Evolutionary conservation across 1,140 invertebrate species (phyloP).

Genomic region (Ceratitis capitata): DNA sequence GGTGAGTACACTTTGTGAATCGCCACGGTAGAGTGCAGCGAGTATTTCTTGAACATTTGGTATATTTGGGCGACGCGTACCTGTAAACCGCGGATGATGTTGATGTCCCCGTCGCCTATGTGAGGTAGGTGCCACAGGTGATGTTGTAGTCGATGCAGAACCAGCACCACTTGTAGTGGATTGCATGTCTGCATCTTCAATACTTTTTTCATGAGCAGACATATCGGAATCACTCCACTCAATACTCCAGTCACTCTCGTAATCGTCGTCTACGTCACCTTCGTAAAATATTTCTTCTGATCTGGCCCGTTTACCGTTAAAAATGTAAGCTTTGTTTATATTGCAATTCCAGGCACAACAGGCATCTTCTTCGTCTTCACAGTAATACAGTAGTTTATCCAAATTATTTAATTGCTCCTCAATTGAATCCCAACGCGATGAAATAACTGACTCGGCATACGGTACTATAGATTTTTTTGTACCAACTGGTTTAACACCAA

Average conservation of each 20-base stretch:
- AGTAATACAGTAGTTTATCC: slow-evolving; percentile 57
- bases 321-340: slow-evolving; percentile 45
- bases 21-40: slow-evolving; percentile 62
- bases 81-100: slow-evolving; percentile 75
- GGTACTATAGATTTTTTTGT: neutral
- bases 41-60: slow-evolving; percentile 62
- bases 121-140: slow-evolving; percentile 68
- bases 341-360: slow-evolving; percentile 40
- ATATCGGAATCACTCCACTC: neutral
- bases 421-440: slow-evolving; percentile 60
- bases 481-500: neutral
- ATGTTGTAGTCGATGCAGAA: slow-evolving; percentile 40
- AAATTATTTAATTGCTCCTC: slow-evolving; percentile 59
- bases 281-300: slow-evolving; percentile 40
- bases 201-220: neutral
- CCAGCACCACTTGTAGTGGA: slow-evolving; percentile 38
- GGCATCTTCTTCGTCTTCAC: slow-evolving; percentile 55
- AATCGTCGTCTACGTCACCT: slow-evolving; percentile 35
- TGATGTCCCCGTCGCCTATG: slow-evolving; percentile 79
- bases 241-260: slow-evolving; percentile 18
- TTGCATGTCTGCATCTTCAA: slow-evolving; percentile 31
- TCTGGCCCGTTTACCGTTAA: neutral
- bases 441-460: slow-evolving; percentile 48
- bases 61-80: slow-evolving; percentile 64
- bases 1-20: slow-evolving; percentile 55